phyloP scores from a whole-genome alignment of 2,797 vertebrate genomes.

The Rhincodon typus region DNA sequence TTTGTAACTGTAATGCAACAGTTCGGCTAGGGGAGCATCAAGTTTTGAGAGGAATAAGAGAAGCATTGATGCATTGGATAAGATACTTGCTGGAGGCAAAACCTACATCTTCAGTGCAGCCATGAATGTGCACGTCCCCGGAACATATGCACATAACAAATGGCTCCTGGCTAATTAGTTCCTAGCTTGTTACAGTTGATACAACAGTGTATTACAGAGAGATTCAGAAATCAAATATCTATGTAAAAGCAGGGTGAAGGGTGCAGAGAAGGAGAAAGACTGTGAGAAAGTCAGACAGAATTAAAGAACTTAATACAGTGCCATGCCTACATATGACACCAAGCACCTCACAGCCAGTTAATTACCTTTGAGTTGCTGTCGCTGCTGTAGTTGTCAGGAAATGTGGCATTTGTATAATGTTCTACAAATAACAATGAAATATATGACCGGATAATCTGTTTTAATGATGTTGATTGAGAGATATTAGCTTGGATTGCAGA shows the following conservation, averaged over 20 bases:
- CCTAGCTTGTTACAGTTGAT: too few species aligned
- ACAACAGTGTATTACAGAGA: too few species aligned
- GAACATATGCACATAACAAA: too few species aligned
- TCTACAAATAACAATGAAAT: background rate
- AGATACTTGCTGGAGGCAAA: too few species aligned
- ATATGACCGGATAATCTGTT: background rate
- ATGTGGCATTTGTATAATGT: background rate
- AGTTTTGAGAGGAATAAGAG: too few species aligned
- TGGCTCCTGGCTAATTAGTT: too few species aligned
- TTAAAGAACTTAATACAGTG: background rate
- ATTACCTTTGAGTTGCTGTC: background rate
- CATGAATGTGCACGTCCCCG: too few species aligned
- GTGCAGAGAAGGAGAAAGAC: background rate
- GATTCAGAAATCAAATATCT: background rate
- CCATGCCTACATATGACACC: background rate
- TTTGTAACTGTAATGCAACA: too few species aligned
- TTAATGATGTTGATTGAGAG: background rate
- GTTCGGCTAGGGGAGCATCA: too few species aligned
- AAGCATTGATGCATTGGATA: too few species aligned
- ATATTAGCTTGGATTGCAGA: background rate
- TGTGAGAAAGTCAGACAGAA: background rate
- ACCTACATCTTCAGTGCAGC: too few species aligned
- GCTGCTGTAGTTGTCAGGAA: background rate
- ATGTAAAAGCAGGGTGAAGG: background rate
- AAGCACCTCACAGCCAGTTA: background rate